phyloP scores from a whole-genome alignment of 2,113 vertebrate species.

The Pachycephala philippinensis region DNA sequence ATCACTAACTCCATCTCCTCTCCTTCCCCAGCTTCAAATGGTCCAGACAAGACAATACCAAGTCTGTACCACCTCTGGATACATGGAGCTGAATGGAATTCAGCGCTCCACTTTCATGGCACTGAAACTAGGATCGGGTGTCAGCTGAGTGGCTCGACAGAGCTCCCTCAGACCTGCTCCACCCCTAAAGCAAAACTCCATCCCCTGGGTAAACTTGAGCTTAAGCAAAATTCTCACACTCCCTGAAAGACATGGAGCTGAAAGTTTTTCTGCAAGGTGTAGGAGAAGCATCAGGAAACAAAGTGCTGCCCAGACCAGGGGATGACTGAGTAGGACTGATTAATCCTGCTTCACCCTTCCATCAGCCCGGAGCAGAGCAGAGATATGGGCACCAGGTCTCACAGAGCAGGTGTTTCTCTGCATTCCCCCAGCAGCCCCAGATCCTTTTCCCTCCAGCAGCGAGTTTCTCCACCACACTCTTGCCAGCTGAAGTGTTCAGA shows the following conservation, averaged over 20 bases:
- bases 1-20: background rate
- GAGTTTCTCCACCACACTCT: background rate
- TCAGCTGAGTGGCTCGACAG: background rate
- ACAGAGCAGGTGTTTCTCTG: background rate
- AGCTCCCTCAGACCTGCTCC: background rate
- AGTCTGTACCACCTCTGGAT: background rate
- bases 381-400: accelerated
- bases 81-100: background rate
- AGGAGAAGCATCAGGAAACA: background rate
- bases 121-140: background rate
- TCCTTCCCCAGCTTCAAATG: background rate
- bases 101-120: background rate
- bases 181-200: background rate
- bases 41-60: background rate
- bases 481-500: background rate
- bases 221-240: background rate
- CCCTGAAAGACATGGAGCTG: background rate
- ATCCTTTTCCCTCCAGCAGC: background rate
- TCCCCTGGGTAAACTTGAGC: background rate
- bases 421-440: background rate
- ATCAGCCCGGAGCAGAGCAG: background rate
- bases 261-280: background rate
- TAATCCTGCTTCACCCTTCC: background rate
- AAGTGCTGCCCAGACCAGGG: background rate
- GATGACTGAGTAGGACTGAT: background rate